A percentile compares a stretch with the other conserved stretches of the same genome.
Conservation (phyloP, 2,888 invertebrate species). For the Cyrtodaria siliqua region DNA sequence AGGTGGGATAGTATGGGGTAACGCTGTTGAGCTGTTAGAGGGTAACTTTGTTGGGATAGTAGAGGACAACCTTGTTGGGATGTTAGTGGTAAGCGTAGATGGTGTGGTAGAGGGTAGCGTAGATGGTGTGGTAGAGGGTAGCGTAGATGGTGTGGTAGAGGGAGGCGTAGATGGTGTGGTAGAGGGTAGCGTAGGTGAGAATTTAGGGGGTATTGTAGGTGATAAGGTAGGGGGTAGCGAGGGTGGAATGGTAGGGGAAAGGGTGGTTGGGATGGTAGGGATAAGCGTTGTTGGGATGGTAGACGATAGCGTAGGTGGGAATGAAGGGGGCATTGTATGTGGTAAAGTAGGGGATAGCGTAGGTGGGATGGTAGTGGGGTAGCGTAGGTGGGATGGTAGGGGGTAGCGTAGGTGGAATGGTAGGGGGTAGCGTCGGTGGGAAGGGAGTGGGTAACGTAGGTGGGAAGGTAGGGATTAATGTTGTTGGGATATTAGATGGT, state of each 20-base stretch:
- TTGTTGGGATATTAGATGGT: not conserved
- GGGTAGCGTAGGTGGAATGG: not conserved
- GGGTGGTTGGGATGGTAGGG: not conserved
- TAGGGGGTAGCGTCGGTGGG: not conserved
- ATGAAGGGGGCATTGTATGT: not conserved
- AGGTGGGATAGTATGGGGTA: not conserved
- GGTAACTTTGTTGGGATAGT: not conserved
- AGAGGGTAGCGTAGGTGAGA: not conserved
- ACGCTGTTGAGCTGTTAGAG: not conserved
- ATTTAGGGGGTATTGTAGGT: not conserved
- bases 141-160: not conserved
- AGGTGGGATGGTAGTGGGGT: not conserved
- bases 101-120: conserved; percentile 7
- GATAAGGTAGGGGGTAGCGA: not conserved
- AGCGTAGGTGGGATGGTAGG: conserved; percentile 1
- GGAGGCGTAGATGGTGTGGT: not conserved
- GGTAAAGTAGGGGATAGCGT: conserved; percentile 9
- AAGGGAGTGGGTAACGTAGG: not conserved
- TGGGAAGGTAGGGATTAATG: not conserved
- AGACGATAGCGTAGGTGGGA: conserved; percentile 1
- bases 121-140: conserved; percentile 1
- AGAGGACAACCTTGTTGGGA: not conserved
- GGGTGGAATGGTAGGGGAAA: conserved; percentile 1
- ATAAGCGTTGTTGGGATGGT: not conserved
- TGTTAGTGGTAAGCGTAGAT: not conserved